Base-by-base conservation (phyloP, 2,797 vertebrate species). In the Cygnus olor region DNA sequence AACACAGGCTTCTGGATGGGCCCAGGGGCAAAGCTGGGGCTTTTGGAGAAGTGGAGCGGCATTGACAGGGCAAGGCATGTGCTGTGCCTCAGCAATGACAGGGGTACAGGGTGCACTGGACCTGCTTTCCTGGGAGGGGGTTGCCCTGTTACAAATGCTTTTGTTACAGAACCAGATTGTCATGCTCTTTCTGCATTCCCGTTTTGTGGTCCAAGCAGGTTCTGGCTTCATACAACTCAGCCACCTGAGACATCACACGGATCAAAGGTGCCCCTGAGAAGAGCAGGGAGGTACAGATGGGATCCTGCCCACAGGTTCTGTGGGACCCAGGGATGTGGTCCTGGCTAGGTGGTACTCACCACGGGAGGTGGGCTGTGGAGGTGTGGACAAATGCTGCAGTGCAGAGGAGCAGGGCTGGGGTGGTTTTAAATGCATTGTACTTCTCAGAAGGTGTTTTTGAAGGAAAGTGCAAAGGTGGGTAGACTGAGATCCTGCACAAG, bases 141-240 rank as follows among this genome's bases (percentile, higher is more conserved):
- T 77, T 77, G 14, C 7, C 19, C 34, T 76, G 34, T 20, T 77
- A 44, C 65, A 32, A 27, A 12, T 73, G 7, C 36, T 53, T 92
- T 74, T 78, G 25, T 51, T 80, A 86, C 77, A 38, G 56, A 85
- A 27, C 8, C 5, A 30, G n/a, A 32, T 16, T 36, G 19, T 44
- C 0, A 10, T 61, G 18, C 13, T 68, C 12, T 58, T 85, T 42
- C 25, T 3, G 3, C 2, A 1, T 24, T 56, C 11, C 14, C 9
- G 44, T 54, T 44, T 20, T 78, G n/a, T 30, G 60, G 20, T 42
- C 8, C 21, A 34, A 90, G 53, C 22, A 78, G 42, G 27, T 3
- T 65, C 16, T 45, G 22, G 7, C 60, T 80, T 63, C 51, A 36
- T 13, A 6, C 57, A 63, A n/a, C n/a, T 78, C 36, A 65, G 49